Conservation (phyloP, 2,888 invertebrate species). For the Biston betularia region DNA sequence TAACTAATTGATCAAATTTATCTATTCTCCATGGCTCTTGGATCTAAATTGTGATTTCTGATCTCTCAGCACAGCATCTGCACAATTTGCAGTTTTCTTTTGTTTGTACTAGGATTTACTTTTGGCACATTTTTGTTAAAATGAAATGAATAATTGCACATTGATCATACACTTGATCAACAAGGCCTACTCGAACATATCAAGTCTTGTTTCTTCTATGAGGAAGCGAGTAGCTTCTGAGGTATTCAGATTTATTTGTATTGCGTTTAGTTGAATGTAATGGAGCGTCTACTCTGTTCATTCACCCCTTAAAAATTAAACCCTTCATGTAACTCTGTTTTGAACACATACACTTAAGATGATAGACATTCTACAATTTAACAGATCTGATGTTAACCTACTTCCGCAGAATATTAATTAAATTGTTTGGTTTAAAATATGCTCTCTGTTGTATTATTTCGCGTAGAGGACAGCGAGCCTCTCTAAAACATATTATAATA, state of each 20-base stretch:
- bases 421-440: conserved; percentile 66
- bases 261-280: conserved; percentile 58
- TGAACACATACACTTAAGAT: conserved; percentile 63
- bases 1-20: conserved; percentile 13
- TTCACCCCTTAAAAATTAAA: conserved; percentile 47
- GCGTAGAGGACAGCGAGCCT: conserved; percentile 75
- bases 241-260: conserved; percentile 71
- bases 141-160: conserved; percentile 48
- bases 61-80: conserved; percentile 10
- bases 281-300: conserved; percentile 32
- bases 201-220: conserved; percentile 65
- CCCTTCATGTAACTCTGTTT: conserved; percentile 61
- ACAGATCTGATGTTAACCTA: conserved; percentile 81
- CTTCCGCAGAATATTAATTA: conserved; percentile 64
- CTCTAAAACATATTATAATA: conserved; percentile 85
- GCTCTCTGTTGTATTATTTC: conserved; percentile 78
- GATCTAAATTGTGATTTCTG: not conserved
- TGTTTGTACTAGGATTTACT: conserved; percentile 45
- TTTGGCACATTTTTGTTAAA: conserved; percentile 75
- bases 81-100: conserved; percentile 14
- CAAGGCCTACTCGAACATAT: conserved; percentile 62
- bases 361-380: conserved; percentile 68
- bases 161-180: conserved; percentile 50
- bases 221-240: conserved; percentile 79
- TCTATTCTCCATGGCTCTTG: conserved; percentile 4